These are phyloP conservation scores for Hystrix cristata DNA, from an alignment of 2,113 vertebrate genomes.

Conservation along the genomic window DNA sequence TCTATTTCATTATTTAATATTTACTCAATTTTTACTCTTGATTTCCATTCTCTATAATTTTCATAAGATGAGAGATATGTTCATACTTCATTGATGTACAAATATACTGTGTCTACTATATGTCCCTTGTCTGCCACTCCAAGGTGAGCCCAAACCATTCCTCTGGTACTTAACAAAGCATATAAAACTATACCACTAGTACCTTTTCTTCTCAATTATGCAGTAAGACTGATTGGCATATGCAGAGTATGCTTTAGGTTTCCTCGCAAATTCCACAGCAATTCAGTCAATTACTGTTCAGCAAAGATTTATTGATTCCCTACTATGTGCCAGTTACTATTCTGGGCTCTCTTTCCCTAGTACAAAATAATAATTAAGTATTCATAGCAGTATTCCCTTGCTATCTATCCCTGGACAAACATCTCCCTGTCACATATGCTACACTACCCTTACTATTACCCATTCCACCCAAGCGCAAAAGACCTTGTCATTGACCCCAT, in stretches of 20 bases:
- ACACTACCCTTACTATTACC: constrained; percentile 22
- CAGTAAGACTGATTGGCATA: neutral
- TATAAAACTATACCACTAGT: neutral
- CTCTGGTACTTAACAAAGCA: constrained; percentile 6
- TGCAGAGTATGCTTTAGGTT: neutral
- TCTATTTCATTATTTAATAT: constrained; percentile 48
- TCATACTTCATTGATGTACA: constrained; percentile 49
- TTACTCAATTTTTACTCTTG: constrained; percentile 49
- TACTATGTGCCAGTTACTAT: constrained; percentile 7
- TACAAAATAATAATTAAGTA: constrained; percentile 40
- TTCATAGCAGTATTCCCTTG: constrained; percentile 6
- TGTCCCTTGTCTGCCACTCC: neutral
- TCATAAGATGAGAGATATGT: constrained; percentile 2
- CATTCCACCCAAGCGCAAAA: constrained; percentile 15
- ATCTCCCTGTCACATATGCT: neutral
- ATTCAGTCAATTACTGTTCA: constrained; percentile 24
- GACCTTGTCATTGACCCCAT: neutral
- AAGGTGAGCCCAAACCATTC: constrained; percentile 49
- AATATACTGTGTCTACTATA: neutral
- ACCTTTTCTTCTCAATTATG: constrained; percentile 37
- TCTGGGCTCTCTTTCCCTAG: neutral
- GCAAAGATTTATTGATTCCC: constrained; percentile 6
- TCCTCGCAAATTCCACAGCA: constrained; percentile 48
- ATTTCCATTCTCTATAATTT: constrained; percentile 49
- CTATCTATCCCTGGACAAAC: neutral